Base-by-base conservation (phyloP, 2,888 invertebrate species). In the Acanthoscelides obtectus region DNA sequence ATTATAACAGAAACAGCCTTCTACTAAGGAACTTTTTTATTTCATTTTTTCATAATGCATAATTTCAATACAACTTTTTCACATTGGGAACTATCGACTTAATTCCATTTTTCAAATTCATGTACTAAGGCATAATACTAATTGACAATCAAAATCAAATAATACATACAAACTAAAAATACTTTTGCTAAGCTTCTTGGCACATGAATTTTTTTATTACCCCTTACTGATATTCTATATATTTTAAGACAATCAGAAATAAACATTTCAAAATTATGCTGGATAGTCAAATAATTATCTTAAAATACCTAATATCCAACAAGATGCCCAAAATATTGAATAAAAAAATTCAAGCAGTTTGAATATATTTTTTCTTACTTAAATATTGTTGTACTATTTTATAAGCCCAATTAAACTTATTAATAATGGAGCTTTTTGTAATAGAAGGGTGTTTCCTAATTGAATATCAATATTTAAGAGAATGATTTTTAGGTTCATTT, bases 41-140 rank as follows among this genome's bases (percentile, higher is more conserved):
- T 67, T 67, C 3, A 8, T 22, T 67, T 67, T 67, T 22, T 67
- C 20, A 22, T 67, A 67, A 45, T 20, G 20, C 19, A 63, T 66
- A 66, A 66, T 6, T n/a, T 66, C 66, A 66, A 66, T 66, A 66
- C 22, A 67, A 1, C 8, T 2, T 22, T 66, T 66, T 66, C 20
- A 22, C 22, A 20, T 71, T 74, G 67, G 74, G 73, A 77, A 75
- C 74, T 75, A 76, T 72, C 75, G 79, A 79, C 77, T 78, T 77
- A 76, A 76, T 76, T 78, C 76, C 74, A 77, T 72, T 76, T 72
- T 71, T 71, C 64, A 74, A 76, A 77, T 78, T 76, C 74, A 75
- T 77, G 76, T 69, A 74, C 72, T 45, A 74, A 72, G 73, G 71
- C 25, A 72, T 71, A 74, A 73, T 74, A 75, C 71, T 74, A 71